phyloP scores from a whole-genome alignment of 2,113 vertebrate genomes.

The Clarias macrocephalus region DNA sequence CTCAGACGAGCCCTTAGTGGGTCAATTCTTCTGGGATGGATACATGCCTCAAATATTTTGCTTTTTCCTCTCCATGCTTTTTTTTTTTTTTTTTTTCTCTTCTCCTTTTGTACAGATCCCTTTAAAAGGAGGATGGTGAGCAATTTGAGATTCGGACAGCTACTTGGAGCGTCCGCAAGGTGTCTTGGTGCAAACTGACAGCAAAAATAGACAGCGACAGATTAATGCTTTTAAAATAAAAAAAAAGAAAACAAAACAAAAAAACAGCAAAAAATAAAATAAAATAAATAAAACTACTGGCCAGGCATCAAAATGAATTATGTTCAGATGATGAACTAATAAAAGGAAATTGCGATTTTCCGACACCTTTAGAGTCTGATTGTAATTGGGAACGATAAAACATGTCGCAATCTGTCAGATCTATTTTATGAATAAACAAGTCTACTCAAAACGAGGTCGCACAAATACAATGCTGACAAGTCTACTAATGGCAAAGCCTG shows the following conservation, averaged over 20 bases:
- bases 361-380: constrained; percentile 13
- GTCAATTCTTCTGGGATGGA: constrained; percentile 67
- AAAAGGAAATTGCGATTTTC: neutral
- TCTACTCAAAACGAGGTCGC: neutral
- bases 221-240: constrained; percentile 38
- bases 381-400: constrained; percentile 26
- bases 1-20: constrained; percentile 64
- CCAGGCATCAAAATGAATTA: constrained; percentile 10
- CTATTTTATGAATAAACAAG: constrained; percentile 18
- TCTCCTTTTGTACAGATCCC: constrained; percentile 67
- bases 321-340: neutral
- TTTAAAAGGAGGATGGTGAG: constrained; percentile 65
- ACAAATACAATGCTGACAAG: neutral
- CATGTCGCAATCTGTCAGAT: neutral
- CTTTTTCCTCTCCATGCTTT: too few relatives aligned
- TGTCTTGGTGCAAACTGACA: constrained; percentile 33
- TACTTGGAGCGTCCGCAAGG: constrained; percentile 63
- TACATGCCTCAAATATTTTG: constrained; percentile 64
- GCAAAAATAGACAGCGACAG: constrained; percentile 42
- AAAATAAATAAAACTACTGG: neutral
- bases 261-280: neutral
- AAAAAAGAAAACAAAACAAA: neutral
- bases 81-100: constrained; percentile 15
- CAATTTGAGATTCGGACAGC: constrained; percentile 68
- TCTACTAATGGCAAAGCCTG: neutral